Evolutionary conservation across 2,888 invertebrate species (phyloP), one percentile per base, ranked within the genome.

Genomic region (Bombylius discolor): DNA sequence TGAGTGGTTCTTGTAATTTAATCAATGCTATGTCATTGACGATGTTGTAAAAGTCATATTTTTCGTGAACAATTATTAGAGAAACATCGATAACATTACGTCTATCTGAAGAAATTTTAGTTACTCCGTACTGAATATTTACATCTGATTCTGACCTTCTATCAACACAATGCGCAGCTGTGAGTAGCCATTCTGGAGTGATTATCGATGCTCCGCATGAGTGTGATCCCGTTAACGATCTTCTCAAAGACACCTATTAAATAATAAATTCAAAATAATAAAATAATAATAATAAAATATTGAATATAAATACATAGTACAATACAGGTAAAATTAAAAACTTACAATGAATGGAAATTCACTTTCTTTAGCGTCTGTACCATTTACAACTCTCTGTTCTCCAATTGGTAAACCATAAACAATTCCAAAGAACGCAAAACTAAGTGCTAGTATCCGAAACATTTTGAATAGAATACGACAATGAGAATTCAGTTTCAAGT

Each of bases 1-100:
- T 53, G 3, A 67, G 52, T 1, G 67, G 61, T 11, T 59, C 56
- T 11, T 52, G 44, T 8, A 72, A 62, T 53, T 64, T 65, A 39
- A 72, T 34, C 47, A 72, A 56, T 6, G 72, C 70, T 44, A 72
- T 69, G 32, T 72, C 72, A 46, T 71, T 60, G 4, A 65, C 57
- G 42, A 61, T 67, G 7, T 69, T 62, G 33, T 57, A 50, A 4
- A 69, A 66, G 14, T 62, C 58, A 49, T 70, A 71, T 44, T 63
- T 65, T 4, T 68, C 64, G 57, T 71, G 72, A 4, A 66, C 58
- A 42, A 67, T 61, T 12, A 71, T 65, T 53, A 63, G 61, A 0
- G 62, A 58, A 1, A 70, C 59, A 49, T 23, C 36, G 5, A 64
- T 63, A 9, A 70, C 62, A 60, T 69, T 70, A 12, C 61, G 59